Evolutionary conservation across 2,888 invertebrate genomes (phyloP), one percentile per base, ranked within the genome.

Genomic region (Didymodactylos carnosus): DNA sequence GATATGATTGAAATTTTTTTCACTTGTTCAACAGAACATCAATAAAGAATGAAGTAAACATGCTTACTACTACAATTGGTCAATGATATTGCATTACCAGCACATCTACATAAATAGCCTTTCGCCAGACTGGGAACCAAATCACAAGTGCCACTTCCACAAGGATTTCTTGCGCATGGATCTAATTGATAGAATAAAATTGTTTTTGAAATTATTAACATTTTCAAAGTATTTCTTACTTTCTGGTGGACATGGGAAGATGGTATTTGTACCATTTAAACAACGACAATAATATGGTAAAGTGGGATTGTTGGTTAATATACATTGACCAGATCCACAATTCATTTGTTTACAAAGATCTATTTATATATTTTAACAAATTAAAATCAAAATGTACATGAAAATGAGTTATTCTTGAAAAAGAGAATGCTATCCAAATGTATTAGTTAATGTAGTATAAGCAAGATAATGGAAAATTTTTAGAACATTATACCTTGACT

Each of bases 281-380:
- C 75, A 75, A 72, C 71, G 72, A 41, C 75, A 75, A 35, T 41
- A 72, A 40, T 75, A 75, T 23, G 69, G 69, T 40, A 69, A 39
- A 29, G 72, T 39, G 11, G 72, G 72, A 69, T 75, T 71, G 14
- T 53, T 51, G 11, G 74, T 74, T 29, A 35, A 23, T 25, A 74
- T 41, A 35, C 74, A 74, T 23, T 53, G 41, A 16, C 74, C 74
- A 19, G 71, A 53, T 39, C 74, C 74, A 62, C 74, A 74, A 27
- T 71, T 71, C 39, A 71, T 41, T 51, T 71, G 41, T 7, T 40
- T 29, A 46, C 74, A 74, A n/a, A 35, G 2, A 62, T 62, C 62
- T 62, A 62, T 35, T n/a, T n/a, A n/a, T n/a, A n/a, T n/a, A n/a
- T n/a, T n/a, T n/a, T n/a, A n/a, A n/a, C n/a, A n/a, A n/a, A n/a